These are phyloP conservation scores for Tenthredo notha DNA, from an alignment of 2,888 invertebrate species.

Conservation along the genomic window DNA sequence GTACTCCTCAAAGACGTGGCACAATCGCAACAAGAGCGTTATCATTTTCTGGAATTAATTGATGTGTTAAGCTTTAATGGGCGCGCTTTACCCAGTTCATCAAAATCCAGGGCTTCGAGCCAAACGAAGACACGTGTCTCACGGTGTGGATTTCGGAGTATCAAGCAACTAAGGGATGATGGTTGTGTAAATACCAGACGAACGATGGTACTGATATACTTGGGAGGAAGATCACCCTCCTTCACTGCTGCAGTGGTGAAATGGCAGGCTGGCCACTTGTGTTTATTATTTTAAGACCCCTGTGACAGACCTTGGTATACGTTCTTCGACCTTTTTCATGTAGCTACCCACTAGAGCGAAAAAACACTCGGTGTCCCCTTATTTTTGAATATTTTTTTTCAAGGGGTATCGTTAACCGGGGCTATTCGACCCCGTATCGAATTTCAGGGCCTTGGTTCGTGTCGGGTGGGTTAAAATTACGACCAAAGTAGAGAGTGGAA, in stretches of 20 bases:
- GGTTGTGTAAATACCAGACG: slow-evolving; percentile 43
- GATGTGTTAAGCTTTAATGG: not conserved
- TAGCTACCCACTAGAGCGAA: slow-evolving; percentile 36
- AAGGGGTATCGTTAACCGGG: slow-evolving; percentile 49
- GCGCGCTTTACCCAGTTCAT: not conserved
- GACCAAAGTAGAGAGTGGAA: slow-evolving; percentile 13
- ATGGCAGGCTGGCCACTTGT: slow-evolving; percentile 42
- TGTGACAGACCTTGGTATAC: slow-evolving; percentile 44
- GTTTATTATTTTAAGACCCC: slow-evolving; percentile 53
- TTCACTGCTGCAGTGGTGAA: not conserved
- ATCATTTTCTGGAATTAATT: slow-evolving; percentile 2
- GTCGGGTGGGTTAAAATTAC: slow-evolving; percentile 48
- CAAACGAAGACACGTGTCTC: slow-evolving; percentile 33
- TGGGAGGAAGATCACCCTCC: slow-evolving; percentile 31
- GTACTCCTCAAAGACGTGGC: not conserved
- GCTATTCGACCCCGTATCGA: slow-evolving; percentile 44
- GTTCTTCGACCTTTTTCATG: slow-evolving; percentile 24
- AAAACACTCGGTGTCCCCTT: slow-evolving; percentile 49
- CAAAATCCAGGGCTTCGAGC: not conserved
- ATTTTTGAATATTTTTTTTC: slow-evolving; percentile 51
- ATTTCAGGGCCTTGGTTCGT: slow-evolving; percentile 42
- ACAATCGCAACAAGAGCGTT: not conserved
- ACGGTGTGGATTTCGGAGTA: slow-evolving; percentile 33
- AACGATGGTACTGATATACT: slow-evolving; percentile 9
- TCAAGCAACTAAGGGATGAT: slow-evolving; percentile 26